A percentile compares a stretch with the other conserved stretches of the same genome.
These are phyloP conservation scores for Gallirallus australis DNA, from an alignment of 2,797 vertebrate genomes.

Conservation along the genomic window DNA sequence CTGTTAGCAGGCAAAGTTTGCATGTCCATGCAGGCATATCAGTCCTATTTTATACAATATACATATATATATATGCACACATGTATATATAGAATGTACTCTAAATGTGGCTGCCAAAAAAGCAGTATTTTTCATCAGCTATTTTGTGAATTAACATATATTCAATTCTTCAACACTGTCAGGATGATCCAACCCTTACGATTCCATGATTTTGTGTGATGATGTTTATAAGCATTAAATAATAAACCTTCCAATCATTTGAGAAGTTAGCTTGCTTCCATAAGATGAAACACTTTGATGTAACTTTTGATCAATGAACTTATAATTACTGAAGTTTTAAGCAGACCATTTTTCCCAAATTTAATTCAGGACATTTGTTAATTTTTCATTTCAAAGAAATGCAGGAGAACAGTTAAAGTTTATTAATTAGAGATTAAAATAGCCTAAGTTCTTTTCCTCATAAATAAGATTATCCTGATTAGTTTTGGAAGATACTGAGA, in stretches of 20 bases:
- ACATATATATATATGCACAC: no score
- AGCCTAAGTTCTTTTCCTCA: background rate
- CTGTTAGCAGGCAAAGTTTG: background rate
- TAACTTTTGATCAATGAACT: background rate
- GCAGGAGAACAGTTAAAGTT: background rate
- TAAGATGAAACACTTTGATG: background rate
- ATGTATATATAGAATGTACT: background rate
- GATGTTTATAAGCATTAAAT: background rate
- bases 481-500: background rate
- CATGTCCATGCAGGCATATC: fast-evolving
- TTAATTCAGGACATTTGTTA: background rate
- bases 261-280: background rate
- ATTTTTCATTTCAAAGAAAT: background rate
- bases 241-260: background rate
- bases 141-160: background rate
- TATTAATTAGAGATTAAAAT: background rate
- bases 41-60: background rate
- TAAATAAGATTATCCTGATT: background rate
- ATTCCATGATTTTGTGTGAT: no score
- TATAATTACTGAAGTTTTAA: background rate
- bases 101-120: background rate
- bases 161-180: background rate
- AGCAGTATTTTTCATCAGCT: background rate
- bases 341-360: background rate
- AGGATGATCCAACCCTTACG: background rate